phyloP scores from a whole-genome alignment of 2,888 invertebrate genomes.

The Sarcophaga caerulescens region DNA sequence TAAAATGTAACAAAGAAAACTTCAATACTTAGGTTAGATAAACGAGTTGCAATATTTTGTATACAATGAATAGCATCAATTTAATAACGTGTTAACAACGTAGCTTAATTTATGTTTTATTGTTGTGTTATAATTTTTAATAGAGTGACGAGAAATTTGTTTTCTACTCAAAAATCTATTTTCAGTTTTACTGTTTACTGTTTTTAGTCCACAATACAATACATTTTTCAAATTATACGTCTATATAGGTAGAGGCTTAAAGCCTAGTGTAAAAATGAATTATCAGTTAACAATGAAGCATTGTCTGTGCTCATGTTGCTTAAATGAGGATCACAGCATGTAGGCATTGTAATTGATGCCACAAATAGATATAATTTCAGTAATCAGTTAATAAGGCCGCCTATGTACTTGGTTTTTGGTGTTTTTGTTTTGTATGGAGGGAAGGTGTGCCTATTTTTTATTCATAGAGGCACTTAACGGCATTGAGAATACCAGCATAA shows the following conservation, averaged over 20 bases:
- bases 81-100: no score
- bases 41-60: neutral
- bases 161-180: neutral
- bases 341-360: constrained; percentile 59
- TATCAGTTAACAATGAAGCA: constrained; percentile 20
- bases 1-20: neutral
- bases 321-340: constrained; percentile 52
- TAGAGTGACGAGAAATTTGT: constrained; percentile 16
- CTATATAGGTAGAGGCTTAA: neutral
- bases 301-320: constrained; percentile 20
- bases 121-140: neutral
- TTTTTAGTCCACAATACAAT: neutral
- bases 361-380: constrained; percentile 52
- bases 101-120: neutral
- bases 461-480: no score
- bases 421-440: neutral
- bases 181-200: neutral
- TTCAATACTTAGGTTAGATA: neutral
- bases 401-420: constrained; percentile 11
- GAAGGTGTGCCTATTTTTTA: neutral
- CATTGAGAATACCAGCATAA: no score
- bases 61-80: no score
- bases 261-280: neutral
- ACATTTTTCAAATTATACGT: neutral
- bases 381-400: constrained; percentile 55